phyloP scores from a whole-genome alignment of 2,797 vertebrate species.

The Pteronotus mesoamericanus region DNA sequence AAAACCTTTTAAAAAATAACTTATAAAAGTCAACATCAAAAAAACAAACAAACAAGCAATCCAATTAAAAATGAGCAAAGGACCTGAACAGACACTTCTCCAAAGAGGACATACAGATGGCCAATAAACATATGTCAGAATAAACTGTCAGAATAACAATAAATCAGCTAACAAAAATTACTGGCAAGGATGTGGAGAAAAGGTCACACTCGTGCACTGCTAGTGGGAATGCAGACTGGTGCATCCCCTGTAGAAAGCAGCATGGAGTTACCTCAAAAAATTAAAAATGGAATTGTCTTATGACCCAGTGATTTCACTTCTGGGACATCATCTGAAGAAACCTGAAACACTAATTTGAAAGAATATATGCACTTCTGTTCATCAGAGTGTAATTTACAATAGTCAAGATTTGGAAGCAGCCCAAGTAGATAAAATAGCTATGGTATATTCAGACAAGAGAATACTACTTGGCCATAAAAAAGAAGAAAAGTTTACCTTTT shows the following conservation, averaged over 20 bases:
- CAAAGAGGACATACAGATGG: background rate
- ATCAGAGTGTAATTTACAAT: background rate
- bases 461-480: background rate
- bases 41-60: no score
- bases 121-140: background rate
- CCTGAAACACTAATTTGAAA: background rate
- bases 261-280: no score
- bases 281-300: no score
- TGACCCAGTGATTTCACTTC: background rate
- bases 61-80: background rate
- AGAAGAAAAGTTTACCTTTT: background rate
- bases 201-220: background rate
- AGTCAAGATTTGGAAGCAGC: background rate
- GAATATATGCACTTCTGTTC: background rate
- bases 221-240: no score
- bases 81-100: background rate
- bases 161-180: background rate
- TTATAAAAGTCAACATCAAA: background rate
- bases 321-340: background rate
- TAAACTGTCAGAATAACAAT: background rate
- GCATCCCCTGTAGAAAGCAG: no score
- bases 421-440: background rate
- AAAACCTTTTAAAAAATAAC: background rate
- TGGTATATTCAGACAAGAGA: background rate
- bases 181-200: background rate